These are phyloP conservation scores for Toxotes lorentzi DNA, from an alignment of 2,797 vertebrate genomes.

Conservation along the genomic window DNA sequence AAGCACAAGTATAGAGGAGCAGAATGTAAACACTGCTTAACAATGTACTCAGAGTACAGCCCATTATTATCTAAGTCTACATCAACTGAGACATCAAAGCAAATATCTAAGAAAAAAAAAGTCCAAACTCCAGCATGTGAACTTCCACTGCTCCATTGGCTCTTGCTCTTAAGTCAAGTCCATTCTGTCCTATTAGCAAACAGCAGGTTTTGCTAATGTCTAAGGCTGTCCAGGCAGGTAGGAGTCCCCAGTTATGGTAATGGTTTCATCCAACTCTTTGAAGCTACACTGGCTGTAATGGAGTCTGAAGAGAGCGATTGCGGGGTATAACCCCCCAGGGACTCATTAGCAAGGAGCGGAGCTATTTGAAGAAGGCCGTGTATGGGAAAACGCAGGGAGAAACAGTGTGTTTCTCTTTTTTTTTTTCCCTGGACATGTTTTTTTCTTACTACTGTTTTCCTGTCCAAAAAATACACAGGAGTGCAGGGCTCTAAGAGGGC, in stretches of 20 bases:
- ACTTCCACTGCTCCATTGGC: slow-evolving; percentile 63
- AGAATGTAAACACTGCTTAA: slow-evolving; percentile 70
- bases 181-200: slow-evolving; percentile 72
- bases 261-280: slow-evolving; percentile 72
- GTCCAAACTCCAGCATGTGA: slow-evolving; percentile 62
- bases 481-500: slow-evolving; percentile 34
- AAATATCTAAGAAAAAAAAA: slow-evolving; percentile 50
- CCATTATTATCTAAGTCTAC: slow-evolving; percentile 62
- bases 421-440: slow-evolving; percentile 22
- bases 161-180: slow-evolving; percentile 49
- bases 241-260: slow-evolving; percentile 69
- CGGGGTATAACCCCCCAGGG: slow-evolving; percentile 72
- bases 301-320: slow-evolving; percentile 75
- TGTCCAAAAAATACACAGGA: slow-evolving; percentile 37
- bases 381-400: slow-evolving; percentile 40
- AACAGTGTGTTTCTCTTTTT: neutral
- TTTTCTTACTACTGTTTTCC: slow-evolving; percentile 32
- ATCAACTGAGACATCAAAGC: slow-evolving; percentile 76
- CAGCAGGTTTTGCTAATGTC: slow-evolving; percentile 65
- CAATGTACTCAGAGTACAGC: slow-evolving; percentile 50
- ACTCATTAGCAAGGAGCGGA: slow-evolving; percentile 78
- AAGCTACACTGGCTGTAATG: slow-evolving; percentile 74
- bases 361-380: slow-evolving; percentile 70
- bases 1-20: slow-evolving; percentile 46
- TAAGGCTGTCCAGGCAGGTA: slow-evolving; percentile 72